Evolutionary conservation across 2,797 vertebrate species (phyloP).

Genomic region (Xyrichtys novacula): DNA sequence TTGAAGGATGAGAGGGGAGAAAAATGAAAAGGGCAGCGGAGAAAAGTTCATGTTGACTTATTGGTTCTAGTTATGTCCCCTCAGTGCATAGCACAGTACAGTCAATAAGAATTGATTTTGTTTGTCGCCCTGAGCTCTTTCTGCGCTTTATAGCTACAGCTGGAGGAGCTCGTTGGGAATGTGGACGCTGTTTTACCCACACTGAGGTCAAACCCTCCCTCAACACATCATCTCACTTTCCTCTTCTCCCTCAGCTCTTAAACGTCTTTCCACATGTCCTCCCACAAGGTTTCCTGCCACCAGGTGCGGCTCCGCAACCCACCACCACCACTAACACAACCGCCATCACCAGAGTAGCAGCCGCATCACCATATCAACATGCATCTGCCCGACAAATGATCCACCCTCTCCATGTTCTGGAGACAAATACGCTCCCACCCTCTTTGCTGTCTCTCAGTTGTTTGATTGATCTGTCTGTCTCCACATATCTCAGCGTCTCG

Average conservation of each 20-base stretch:
- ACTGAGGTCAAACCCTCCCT: slow-evolving; percentile 69
- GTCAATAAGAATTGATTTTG: slow-evolving; percentile 74
- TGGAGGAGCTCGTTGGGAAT: slow-evolving; percentile 52
- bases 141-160: slow-evolving; percentile 53
- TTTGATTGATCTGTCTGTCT: slow-evolving; percentile 77
- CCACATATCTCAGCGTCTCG: slow-evolving; percentile 56
- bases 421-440: slow-evolving; percentile 81
- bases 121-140: slow-evolving; percentile 56
- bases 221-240: slow-evolving; percentile 65
- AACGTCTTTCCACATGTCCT: slow-evolving; percentile 68
- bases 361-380: slow-evolving; percentile 72
- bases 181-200: slow-evolving; percentile 48
- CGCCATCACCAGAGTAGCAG: slow-evolving; percentile 32
- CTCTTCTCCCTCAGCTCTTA: slow-evolving; percentile 61
- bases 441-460: slow-evolving; percentile 73
- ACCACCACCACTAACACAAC: slow-evolving; percentile 40
- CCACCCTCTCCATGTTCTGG: slow-evolving; percentile 82
- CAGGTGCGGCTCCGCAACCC: slow-evolving; percentile 62
- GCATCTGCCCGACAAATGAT: slow-evolving; percentile 84
- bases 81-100: slow-evolving; percentile 43
- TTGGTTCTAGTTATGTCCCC: slow-evolving; percentile 51
- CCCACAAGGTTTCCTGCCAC: slow-evolving; percentile 63
- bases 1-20: slow-evolving; percentile 53
- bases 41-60: slow-evolving; percentile 50
- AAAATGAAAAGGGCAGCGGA: slow-evolving; percentile 9